Evolutionary conservation across 53 echinoderm and acorn worm species (phyloP).

Genomic region (Antedon mediterranea): DNA sequence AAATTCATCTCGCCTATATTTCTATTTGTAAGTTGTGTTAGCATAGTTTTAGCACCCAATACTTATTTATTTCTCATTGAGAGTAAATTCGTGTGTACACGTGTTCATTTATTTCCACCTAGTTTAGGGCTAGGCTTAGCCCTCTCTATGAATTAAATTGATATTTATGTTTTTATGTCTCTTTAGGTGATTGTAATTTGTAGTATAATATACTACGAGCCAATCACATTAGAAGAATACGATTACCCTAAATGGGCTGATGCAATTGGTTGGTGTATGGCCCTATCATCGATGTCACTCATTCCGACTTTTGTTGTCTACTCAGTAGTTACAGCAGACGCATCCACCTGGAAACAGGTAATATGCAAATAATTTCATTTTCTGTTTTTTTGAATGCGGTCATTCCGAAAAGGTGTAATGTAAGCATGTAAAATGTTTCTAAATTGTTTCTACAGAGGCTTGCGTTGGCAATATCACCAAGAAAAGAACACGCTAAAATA

Average conservation of each 20-base stretch:
- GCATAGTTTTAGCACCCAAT: too few relatives aligned
- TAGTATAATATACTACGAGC: slow-evolving; percentile 30
- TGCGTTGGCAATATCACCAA: slow-evolving; percentile 25
- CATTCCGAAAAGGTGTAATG: too few relatives aligned
- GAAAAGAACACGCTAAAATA: slow-evolving; percentile 16
- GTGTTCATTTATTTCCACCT: too few relatives aligned
- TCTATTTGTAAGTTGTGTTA: slow-evolving; percentile 23
- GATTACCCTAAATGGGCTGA: slow-evolving; percentile 59
- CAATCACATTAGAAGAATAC: slow-evolving; percentile 45
- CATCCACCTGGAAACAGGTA: slow-evolving; percentile 21
- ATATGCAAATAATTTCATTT: too few relatives aligned
- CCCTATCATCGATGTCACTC: slow-evolving; percentile 44
- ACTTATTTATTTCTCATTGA: too few relatives aligned
- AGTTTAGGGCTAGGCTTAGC: too few relatives aligned
- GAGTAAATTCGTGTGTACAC: too few relatives aligned
- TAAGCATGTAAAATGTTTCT: not conserved
- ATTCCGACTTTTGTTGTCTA: slow-evolving; percentile 39
- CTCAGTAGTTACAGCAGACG: slow-evolving; percentile 14
- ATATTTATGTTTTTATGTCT: not conserved
- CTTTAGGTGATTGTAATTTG: slow-evolving; percentile 45
- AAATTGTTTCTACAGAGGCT: slow-evolving; percentile 22
- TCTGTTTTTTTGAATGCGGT: too few relatives aligned
- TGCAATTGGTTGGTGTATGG: slow-evolving; percentile 46
- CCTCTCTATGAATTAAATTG: too few relatives aligned
- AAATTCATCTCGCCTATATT: slow-evolving; percentile 34